Evolutionary conservation across 1,140 invertebrate species (phyloP), one percentile per base, ranked within the genome.

Genomic region (Mercenaria mercenaria): DNA sequence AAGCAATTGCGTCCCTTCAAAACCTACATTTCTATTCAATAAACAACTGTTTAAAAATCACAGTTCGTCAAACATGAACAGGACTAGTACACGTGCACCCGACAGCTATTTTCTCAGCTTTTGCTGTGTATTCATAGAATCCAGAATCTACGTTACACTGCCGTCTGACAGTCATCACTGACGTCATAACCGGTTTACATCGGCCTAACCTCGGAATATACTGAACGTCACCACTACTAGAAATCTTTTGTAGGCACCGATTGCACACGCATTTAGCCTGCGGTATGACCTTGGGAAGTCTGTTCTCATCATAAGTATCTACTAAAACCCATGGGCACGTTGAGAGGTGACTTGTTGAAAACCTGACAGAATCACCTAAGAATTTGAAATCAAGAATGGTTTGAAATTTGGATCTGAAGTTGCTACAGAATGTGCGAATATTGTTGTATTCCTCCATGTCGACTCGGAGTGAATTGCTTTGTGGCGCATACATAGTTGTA

Each of bases 311-410:
- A 67, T 32, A 50, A 69, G 69, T 67, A 11, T 39, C 32, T 26
- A 69, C 56, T 69, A 50, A 83, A 15, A 69, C 61, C 81, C 81
- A 83, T 6, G 81, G 81, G 26, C 81, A 83, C 0, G 59, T 47
- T 34, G 77, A 26, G 1, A 80, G 50, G 6, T 80, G 47, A n/a
- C 77, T 32, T 37, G 67, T 72, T 18, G 67, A 72, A 72, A 23
- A 72, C 18, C 23, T 37, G 0, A 72, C 67, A 1, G 10, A 23
- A n/a, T 37, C 32, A 18, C 37, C 29, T 8, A 20, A 39, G 18
- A 39, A 72, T 72, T 37, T 72, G 67, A 39, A 72, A 26, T 79
- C 47, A 6, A 52, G 23, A 18, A 77, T 77, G 26, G 32, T 79
- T 79, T 79, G 47, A 52, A 79, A 79, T n/a, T 41, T 52, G 0